Conservation (phyloP, 2,113 vertebrate genomes). For the Corythornis cristatus region DNA sequence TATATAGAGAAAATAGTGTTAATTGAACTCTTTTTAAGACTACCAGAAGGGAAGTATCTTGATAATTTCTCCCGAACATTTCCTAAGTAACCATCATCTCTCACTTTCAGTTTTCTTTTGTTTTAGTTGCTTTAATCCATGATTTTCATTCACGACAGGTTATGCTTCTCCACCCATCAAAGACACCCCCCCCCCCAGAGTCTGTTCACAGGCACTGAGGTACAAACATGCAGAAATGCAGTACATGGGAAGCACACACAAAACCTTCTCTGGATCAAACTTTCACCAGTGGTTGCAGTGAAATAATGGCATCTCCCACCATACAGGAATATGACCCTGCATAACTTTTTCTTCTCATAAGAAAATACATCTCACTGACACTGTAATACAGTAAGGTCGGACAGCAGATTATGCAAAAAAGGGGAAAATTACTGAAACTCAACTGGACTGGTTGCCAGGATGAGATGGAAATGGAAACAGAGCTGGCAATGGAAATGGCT, state of each 20-base stretch:
- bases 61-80: not conserved
- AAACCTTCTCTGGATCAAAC: not conserved
- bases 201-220: not conserved
- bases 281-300: not conserved
- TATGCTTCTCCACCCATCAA: not conserved
- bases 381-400: rapidly evolving
- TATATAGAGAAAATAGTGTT: not conserved
- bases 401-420: not conserved
- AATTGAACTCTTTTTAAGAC: not conserved
- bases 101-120: not conserved
- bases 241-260: rapidly evolving
- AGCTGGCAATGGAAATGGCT: slow-evolving; percentile 33
- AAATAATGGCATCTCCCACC: not conserved
- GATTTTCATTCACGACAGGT: not conserved
- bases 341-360: not conserved
- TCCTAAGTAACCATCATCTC: not conserved
- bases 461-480: not conserved
- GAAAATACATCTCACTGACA: not conserved
- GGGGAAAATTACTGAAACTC: not conserved
- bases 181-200: not conserved
- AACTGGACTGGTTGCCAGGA: slow-evolving; percentile 16
- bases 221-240: not conserved
- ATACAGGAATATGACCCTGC: not conserved
- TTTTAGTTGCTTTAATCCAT: not conserved
- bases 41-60: not conserved